Conservation (phyloP, 2,113 vertebrate species). For the Tragelaphus imberbis region DNA sequence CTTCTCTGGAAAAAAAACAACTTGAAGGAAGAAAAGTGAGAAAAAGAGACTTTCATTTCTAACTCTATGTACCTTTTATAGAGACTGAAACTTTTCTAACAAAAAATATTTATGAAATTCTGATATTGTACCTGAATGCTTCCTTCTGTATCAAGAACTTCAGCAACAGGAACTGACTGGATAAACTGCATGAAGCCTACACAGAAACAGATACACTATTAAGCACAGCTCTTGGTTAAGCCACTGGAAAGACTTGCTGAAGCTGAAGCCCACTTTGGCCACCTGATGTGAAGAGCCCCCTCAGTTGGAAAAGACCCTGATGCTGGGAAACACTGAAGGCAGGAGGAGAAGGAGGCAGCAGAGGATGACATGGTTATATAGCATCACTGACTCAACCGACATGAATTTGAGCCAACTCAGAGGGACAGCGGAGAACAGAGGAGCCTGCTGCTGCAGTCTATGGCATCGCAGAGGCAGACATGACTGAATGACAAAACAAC, state of each 20-base stretch:
- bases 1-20: background rate
- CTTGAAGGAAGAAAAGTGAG: background rate
- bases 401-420: background rate
- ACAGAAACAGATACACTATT: background rate
- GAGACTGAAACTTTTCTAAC: background rate
- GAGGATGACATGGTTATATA: background rate
- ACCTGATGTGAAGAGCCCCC: background rate
- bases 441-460: background rate
- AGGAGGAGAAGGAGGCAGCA: background rate
- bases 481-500: background rate
- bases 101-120: background rate
- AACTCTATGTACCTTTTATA: background rate
- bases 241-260: background rate
- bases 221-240: background rate
- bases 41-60: background rate
- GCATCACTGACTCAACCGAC: background rate
- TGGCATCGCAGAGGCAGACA: background rate
- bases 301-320: background rate
- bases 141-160: conserved; percentile 96
- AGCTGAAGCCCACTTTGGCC: background rate
- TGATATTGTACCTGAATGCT: conserved; percentile 90
- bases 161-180: conserved; percentile 97
- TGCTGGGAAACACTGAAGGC: background rate
- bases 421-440: background rate
- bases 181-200: conserved; percentile 99